phyloP scores from a whole-genome alignment of 2,888 invertebrate species.

The Podotricha telesiphe region DNA sequence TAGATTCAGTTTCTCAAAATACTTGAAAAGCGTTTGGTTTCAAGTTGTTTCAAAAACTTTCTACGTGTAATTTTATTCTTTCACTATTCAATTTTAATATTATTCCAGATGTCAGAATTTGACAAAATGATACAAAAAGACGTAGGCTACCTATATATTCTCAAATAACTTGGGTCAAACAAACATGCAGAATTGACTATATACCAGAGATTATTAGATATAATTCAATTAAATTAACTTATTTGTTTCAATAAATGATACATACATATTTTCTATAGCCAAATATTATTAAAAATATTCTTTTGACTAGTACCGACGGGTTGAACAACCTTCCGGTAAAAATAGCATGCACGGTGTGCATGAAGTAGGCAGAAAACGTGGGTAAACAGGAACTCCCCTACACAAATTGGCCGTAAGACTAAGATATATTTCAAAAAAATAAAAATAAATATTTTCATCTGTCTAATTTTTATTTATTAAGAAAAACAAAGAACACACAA shows the following conservation, averaged over 20 bases:
- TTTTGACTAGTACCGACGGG: constrained; percentile 51
- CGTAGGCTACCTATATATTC: background rate
- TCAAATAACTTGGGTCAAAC: background rate
- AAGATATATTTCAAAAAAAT: constrained; percentile 1
- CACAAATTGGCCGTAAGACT: constrained; percentile 43
- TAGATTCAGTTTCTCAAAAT: constrained; percentile 8
- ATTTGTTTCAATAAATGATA: background rate
- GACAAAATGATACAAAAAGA: background rate
- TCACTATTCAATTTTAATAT: background rate
- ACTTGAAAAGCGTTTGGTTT: background rate
- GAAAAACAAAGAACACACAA: background rate
- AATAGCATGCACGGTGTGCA: constrained; percentile 70
- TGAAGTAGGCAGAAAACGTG: constrained; percentile 59
- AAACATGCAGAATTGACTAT: background rate
- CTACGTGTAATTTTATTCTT: background rate
- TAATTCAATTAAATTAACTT: background rate
- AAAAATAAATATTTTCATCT: background rate
- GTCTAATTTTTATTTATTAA: background rate
- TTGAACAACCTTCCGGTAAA: constrained; percentile 77
- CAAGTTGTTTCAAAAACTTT: background rate
- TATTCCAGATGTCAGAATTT: background rate
- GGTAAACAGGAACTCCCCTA: constrained; percentile 56
- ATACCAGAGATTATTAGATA: background rate
- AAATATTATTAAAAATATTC: constrained; percentile 15
- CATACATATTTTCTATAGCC: background rate